These are phyloP conservation scores for Ichneumoninae sp. DNA, from an alignment of 2,888 invertebrate genomes.

Conservation along the genomic window DNA sequence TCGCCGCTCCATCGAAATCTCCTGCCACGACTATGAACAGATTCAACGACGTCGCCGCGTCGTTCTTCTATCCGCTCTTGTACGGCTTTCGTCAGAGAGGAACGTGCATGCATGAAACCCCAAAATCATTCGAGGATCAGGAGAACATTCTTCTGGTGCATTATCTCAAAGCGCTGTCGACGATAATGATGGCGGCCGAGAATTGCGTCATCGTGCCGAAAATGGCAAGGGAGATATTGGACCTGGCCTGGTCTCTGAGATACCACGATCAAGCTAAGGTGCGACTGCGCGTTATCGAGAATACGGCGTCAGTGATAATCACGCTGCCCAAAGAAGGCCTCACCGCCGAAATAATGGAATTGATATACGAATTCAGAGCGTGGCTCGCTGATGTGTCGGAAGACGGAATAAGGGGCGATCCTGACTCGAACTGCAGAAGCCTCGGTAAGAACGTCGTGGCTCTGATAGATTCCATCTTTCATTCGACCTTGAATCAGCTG, in stretches of 20 bases:
- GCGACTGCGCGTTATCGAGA: conserved; percentile 88
- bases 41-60: conserved; percentile 90
- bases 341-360: conserved; percentile 86
- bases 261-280: conserved; percentile 89
- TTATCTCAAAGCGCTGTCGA: conserved; percentile 89
- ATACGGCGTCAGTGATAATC: conserved; percentile 88
- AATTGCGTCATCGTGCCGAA: conserved; percentile 88
- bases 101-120: conserved; percentile 85
- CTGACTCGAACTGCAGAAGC: conserved; percentile 87
- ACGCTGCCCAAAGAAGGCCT: conserved; percentile 87
- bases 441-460: conserved; percentile 87
- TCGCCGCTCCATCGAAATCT: conserved; percentile 83
- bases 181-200: conserved; percentile 88
- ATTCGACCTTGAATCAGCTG: conserved; percentile 42
- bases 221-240: conserved; percentile 90
- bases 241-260: conserved; percentile 88
- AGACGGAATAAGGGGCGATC: conserved; percentile 87
- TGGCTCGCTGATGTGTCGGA: conserved; percentile 88
- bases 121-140: conserved; percentile 86
- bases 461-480: conserved; percentile 84
- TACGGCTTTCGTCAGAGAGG: conserved; percentile 88
- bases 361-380: conserved; percentile 87
- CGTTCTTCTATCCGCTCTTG: conserved; percentile 93
- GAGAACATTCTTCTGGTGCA: conserved; percentile 89
- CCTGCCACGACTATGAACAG: conserved; percentile 86